Conservation (phyloP, 2,888 invertebrate genomes). For the Masnerella sp. region DNA sequence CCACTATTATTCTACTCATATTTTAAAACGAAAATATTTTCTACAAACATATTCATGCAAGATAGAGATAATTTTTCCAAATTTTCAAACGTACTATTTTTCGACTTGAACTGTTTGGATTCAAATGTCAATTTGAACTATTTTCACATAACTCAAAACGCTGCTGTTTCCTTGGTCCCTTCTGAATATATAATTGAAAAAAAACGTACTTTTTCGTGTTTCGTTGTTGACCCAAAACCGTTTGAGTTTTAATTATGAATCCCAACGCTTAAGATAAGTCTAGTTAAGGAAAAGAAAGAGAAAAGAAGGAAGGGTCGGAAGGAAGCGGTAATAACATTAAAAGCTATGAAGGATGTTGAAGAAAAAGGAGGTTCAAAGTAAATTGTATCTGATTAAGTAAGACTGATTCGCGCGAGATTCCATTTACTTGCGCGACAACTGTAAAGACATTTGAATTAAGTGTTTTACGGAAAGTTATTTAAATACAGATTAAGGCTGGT, state of each 20-base stretch:
- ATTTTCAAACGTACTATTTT: no score
- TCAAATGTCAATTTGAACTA: no score
- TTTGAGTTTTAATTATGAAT: constrained; percentile 42
- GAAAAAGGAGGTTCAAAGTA: constrained; percentile 45
- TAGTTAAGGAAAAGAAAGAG: constrained; percentile 6
- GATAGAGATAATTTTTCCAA: no score
- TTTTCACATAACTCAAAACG: no score
- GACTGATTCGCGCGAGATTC: constrained; percentile 53
- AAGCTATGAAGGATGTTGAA: constrained; percentile 39
- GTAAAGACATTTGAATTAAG: constrained; percentile 57
- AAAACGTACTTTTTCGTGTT: constrained; percentile 26
- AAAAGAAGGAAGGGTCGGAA: constrained; percentile 23
- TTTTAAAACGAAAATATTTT: neutral
- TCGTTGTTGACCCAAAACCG: constrained; percentile 27
- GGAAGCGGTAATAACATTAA: constrained; percentile 44
- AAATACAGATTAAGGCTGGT: constrained; percentile 43
- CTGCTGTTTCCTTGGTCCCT: no score
- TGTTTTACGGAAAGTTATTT: constrained; percentile 53
- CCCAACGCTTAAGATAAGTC: constrained; percentile 24
- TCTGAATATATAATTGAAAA: neutral
- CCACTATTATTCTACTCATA: neutral
- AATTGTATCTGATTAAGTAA: constrained; percentile 57
- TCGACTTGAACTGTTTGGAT: no score
- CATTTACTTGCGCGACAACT: constrained; percentile 56
- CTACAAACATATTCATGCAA: no score